A percentile compares a stretch with the other conserved stretches of the same genome.
phyloP scores from a whole-genome alignment of 2,113 vertebrate genomes.

The Dunckerocampus dactyliophorus region DNA sequence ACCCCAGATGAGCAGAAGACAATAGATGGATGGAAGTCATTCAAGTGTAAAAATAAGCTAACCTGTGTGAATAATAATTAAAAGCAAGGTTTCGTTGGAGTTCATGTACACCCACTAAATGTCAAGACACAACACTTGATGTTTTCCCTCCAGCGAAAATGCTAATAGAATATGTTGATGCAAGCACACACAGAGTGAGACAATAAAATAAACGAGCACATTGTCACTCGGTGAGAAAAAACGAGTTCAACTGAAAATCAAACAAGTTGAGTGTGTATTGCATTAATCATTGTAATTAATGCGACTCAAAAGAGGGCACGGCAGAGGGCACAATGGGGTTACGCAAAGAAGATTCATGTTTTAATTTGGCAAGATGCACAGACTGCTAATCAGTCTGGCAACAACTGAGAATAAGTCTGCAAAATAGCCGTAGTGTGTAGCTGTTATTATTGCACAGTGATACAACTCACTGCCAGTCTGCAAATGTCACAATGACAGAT shows the following conservation, averaged over 20 bases:
- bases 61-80: no score
- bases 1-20: no score
- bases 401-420: no score
- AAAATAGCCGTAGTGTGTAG: no score
- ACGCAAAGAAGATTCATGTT: conserved; percentile 26
- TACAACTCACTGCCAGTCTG: background rate
- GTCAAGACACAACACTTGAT: no score
- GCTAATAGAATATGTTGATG: background rate
- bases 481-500: conserved; percentile 11
- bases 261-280: conserved; percentile 4
- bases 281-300: conserved; percentile 28
- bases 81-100: no score
- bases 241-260: conserved; percentile 1
- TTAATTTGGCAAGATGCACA: conserved; percentile 19
- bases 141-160: background rate
- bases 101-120: no score
- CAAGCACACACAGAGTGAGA: background rate
- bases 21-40: no score
- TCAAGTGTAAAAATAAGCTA: no score
- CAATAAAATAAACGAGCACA: background rate
- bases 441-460: background rate
- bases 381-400: background rate
- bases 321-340: conserved; percentile 5
- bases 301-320: background rate
- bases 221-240: background rate